Conservation (phyloP, 2,113 vertebrate genomes). For the Gambusia affinis region DNA sequence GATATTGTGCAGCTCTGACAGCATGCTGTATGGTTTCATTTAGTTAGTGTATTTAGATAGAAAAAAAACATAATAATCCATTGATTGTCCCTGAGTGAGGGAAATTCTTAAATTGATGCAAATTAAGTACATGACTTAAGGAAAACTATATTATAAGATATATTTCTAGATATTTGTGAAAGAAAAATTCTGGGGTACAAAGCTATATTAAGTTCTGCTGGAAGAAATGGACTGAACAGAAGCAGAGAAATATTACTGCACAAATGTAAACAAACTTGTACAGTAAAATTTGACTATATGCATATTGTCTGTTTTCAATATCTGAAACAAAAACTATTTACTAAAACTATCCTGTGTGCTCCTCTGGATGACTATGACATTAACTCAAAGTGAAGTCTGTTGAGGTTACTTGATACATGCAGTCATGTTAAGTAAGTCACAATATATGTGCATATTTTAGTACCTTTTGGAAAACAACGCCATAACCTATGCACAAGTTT, state of each 20-base stretch:
- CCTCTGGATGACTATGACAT: background rate
- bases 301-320: background rate
- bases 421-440: background rate
- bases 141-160: background rate
- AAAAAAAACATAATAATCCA: background rate
- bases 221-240: background rate
- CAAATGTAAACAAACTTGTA: background rate
- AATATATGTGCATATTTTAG: background rate
- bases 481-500: background rate
- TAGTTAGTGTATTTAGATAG: background rate
- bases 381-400: background rate
- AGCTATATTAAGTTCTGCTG: background rate
- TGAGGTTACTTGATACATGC: background rate
- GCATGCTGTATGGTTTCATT: background rate
- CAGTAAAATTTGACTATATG: background rate
- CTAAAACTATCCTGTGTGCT: background rate
- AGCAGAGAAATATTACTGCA: background rate
- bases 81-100: background rate
- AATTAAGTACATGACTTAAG: background rate
- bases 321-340: background rate
- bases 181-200: background rate
- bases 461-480: background rate
- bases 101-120: too few species aligned
- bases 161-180: background rate
- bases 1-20: too few species aligned